Evolutionary conservation across 2,888 invertebrate genomes (phyloP).

Genomic region (Xylocampa areola): DNA sequence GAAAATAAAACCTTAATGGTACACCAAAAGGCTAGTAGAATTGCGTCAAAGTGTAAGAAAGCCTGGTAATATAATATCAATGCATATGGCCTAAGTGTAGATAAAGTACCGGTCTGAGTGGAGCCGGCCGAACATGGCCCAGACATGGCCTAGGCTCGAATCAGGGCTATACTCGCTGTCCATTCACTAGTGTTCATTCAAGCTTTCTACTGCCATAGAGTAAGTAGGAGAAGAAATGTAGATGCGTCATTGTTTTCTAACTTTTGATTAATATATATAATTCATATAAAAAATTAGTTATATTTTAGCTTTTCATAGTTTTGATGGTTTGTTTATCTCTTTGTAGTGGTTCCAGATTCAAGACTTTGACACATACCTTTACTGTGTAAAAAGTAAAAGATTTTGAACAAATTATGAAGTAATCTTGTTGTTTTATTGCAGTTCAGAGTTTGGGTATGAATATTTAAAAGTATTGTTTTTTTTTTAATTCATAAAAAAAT

Average conservation of each 20-base stretch:
- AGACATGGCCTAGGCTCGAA: conserved; percentile 62
- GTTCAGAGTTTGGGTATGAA: no score
- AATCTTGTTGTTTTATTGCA: no score
- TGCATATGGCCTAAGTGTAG: conserved; percentile 60
- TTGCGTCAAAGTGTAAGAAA: conserved; percentile 45
- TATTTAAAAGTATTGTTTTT: no score
- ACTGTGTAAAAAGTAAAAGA: no score
- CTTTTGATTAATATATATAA: not conserved
- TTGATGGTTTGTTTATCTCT: no score
- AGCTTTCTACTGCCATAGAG: conserved; percentile 82
- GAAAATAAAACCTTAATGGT: conserved; percentile 6
- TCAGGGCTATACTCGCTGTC: conserved; percentile 64
- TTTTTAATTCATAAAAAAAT: no score
- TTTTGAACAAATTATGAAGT: no score
- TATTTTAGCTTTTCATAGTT: no score
- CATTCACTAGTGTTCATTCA: conserved; percentile 85
- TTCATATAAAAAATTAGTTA: no score
- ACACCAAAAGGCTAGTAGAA: conserved; percentile 22
- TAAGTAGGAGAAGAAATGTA: conserved; percentile 32
- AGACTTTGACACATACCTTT: no score
- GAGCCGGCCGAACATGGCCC: conserved; percentile 56
- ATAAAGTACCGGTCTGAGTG: conserved; percentile 69
- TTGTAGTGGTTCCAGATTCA: no score
- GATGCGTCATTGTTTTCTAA: conserved; percentile 7
- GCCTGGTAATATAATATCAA: conserved; percentile 47